These are phyloP conservation scores for Mandrillus leucophaeus DNA, from an alignment of 2,113 vertebrate species.

Conservation along the genomic window DNA sequence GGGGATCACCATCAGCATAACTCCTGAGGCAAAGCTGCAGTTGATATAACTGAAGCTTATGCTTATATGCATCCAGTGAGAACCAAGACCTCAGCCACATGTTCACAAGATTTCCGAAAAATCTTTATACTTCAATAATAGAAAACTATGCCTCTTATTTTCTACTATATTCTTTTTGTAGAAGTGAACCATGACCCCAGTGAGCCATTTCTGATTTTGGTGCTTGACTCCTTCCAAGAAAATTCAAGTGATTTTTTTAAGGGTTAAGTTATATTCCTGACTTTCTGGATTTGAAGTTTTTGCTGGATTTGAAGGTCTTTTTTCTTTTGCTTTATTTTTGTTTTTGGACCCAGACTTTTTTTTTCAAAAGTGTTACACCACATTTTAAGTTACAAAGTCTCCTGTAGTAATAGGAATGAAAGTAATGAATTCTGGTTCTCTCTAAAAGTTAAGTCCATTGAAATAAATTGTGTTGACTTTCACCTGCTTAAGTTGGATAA, in stretches of 20 bases:
- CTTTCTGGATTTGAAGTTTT: neutral
- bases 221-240: neutral
- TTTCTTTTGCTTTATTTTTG: neutral
- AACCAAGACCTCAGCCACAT: neutral
- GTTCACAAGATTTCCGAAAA: neutral
- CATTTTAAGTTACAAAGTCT: neutral
- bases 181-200: neutral
- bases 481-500: neutral
- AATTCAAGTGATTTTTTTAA: neutral
- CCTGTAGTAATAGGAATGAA: neutral
- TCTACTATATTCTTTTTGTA: neutral
- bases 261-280: neutral
- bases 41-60: neutral
- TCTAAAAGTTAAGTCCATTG: neutral
- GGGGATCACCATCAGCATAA: neutral
- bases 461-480: slow-evolving; percentile 10
- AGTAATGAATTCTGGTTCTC: neutral
- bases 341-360: neutral
- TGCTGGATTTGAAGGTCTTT: neutral
- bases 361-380: neutral
- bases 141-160: neutral
- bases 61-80: neutral
- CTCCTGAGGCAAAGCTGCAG: neutral
- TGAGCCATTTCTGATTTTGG: neutral
- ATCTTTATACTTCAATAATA: neutral